Percentiles rank a stretch among this genome's conserved stretches.
These are phyloP conservation scores for Ibidorhyncha struthersii DNA, from an alignment of 2,113 vertebrate genomes.

Conservation along the genomic window DNA sequence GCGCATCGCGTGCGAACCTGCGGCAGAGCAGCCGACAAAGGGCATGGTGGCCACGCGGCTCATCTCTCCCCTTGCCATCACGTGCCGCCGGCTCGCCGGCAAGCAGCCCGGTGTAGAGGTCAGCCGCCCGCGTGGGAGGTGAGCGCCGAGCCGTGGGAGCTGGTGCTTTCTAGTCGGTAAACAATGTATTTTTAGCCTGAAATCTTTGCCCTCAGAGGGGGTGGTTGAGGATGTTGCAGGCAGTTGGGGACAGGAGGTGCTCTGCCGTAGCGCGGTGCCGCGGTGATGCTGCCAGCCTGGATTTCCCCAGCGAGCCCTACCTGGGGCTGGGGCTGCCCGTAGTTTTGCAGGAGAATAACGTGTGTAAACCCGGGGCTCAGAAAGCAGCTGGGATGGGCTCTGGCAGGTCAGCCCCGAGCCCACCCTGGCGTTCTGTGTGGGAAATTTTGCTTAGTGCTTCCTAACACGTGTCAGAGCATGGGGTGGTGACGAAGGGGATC, in stretches of 20 bases:
- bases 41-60: background rate
- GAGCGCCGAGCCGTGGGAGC: background rate
- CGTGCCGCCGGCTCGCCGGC: background rate
- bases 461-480: accelerated
- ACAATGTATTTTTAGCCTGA: background rate
- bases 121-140: background rate
- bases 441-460: background rate
- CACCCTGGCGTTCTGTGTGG: background rate
- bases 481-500: background rate
- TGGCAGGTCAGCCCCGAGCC: background rate
- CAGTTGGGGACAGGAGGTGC: background rate
- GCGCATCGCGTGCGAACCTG: background rate
- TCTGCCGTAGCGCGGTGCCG: accelerated
- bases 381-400: accelerated
- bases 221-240: accelerated
- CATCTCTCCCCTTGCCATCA: background rate
- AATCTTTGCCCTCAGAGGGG: background rate
- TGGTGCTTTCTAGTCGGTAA: background rate
- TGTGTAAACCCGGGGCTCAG: background rate
- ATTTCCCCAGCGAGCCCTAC: background rate
- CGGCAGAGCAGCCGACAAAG: background rate
- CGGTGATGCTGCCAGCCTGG: background rate
- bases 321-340: background rate
- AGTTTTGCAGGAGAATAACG: background rate
- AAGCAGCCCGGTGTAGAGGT: background rate